Evolutionary conservation across 2,888 invertebrate species (phyloP).

Genomic region (Pammene fasciana): DNA sequence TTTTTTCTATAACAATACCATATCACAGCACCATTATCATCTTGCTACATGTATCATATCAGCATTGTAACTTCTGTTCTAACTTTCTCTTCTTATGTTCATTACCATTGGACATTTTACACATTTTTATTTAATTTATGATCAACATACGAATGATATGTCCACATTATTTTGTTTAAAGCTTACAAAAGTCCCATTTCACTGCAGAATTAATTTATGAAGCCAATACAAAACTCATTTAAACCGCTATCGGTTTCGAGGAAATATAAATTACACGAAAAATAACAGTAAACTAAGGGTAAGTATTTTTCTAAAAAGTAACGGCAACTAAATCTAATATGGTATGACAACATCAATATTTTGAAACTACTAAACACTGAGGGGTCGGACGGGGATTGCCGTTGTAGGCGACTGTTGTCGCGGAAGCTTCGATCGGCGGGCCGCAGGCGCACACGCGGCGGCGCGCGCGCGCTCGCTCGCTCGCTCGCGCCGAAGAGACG

Average conservation of each 20-base stretch:
- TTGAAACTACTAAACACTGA: constrained; percentile 63
- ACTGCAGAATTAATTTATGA: constrained; percentile 29
- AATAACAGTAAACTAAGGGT: constrained; percentile 53
- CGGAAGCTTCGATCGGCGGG: constrained; percentile 40
- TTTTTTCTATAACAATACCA: constrained; percentile 63
- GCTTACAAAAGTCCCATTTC: constrained; percentile 60
- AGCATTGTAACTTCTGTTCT: constrained; percentile 57
- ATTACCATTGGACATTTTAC: constrained; percentile 60
- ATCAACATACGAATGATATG: constrained; percentile 61
- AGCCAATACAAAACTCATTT: constrained; percentile 5
- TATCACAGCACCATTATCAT: constrained; percentile 71
- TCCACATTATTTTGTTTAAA: constrained; percentile 71
- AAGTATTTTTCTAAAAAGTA: constrained; percentile 50
- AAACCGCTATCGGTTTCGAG: constrained; percentile 44
- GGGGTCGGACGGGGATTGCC: constrained; percentile 62
- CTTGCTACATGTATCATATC: constrained; percentile 58
- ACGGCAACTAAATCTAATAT: constrained; percentile 63
- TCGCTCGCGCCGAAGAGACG: constrained; percentile 37
- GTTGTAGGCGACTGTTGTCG: constrained; percentile 45
- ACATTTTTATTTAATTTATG: constrained; percentile 49
- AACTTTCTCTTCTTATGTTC: constrained; percentile 50
- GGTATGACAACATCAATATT: constrained; percentile 63
- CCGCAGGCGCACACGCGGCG: constrained; percentile 32
- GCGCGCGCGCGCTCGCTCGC: constrained; percentile 21
- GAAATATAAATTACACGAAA: constrained; percentile 39